Percentiles rank a stretch among this genome's conserved stretches.
Conservation (phyloP, 1,140 invertebrate genomes). For the Matsumurasca onukii region DNA sequence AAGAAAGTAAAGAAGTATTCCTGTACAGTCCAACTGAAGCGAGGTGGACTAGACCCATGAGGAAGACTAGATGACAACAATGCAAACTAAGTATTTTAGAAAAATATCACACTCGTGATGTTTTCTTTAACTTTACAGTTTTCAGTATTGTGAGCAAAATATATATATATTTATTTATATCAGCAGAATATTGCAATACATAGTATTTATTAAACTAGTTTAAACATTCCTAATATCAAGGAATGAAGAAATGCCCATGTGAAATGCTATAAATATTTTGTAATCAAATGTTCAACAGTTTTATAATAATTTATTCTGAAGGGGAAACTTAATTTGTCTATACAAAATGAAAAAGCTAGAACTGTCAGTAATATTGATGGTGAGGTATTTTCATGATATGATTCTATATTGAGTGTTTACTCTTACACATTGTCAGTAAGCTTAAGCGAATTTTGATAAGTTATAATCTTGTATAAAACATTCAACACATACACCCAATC, state of each 20-base stretch:
- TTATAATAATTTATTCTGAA: conserved; percentile 7
- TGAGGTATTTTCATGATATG: conserved; percentile 26
- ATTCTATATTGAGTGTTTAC: conserved; percentile 14
- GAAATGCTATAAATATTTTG: conserved; percentile 28
- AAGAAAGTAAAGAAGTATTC: conserved; percentile 4
- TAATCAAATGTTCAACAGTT: neutral
- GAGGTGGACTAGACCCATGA: conserved; percentile 20
- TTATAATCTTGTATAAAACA: conserved; percentile 33
- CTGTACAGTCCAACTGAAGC: neutral
- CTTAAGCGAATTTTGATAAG: conserved; percentile 26
- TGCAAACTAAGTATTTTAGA: conserved; percentile 26
- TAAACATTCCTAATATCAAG: conserved; percentile 22
- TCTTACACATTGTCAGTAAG: conserved; percentile 10
- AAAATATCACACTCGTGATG: conserved; percentile 20
- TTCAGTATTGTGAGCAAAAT: conserved; percentile 19
- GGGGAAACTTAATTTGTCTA: conserved; percentile 23
- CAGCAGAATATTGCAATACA: conserved; percentile 22
- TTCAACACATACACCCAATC: conserved; percentile 25
- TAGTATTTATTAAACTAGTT: conserved; percentile 21
- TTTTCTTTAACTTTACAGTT: conserved; percentile 24
- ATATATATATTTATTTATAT: conserved; percentile 24
- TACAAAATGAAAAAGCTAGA: conserved; percentile 25
- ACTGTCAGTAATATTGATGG: conserved; percentile 3
- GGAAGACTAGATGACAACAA: conserved; percentile 27
- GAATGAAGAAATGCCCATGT: conserved; percentile 33